These are phyloP conservation scores for Halocaridina rubra DNA, from an alignment of 2,888 invertebrate genomes.

Conservation along the genomic window DNA sequence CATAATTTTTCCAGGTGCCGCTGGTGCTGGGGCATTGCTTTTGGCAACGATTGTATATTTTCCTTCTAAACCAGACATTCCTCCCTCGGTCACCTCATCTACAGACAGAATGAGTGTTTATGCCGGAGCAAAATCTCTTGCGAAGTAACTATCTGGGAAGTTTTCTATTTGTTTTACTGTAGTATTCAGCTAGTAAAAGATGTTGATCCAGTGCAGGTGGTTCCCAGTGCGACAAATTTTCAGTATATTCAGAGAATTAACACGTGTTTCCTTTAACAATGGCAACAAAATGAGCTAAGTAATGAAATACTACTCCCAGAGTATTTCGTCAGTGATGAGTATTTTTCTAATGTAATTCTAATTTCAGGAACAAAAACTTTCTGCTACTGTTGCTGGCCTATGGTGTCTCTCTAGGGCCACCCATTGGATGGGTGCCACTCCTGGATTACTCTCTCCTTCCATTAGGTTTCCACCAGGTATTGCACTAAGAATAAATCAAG, in stretches of 20 bases:
- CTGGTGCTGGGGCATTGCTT: slow-evolving; percentile 34
- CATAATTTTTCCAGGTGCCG: slow-evolving; percentile 42
- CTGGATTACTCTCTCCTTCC: slow-evolving; percentile 33
- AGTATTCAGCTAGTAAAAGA: too few relatives aligned
- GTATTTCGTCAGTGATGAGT: too few relatives aligned
- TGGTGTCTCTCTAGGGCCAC: slow-evolving; percentile 38
- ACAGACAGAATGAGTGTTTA: slow-evolving; percentile 29
- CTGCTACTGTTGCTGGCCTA: slow-evolving; percentile 12
- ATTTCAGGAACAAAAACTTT: slow-evolving; percentile 36
- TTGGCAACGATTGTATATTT: slow-evolving; percentile 46
- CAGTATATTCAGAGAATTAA: too few relatives aligned
- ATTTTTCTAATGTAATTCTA: too few relatives aligned
- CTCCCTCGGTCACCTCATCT: slow-evolving; percentile 50
- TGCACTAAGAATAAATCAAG: too few relatives aligned
- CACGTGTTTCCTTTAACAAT: too few relatives aligned
- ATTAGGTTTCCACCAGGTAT: slow-evolving; percentile 32
- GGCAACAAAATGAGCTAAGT: too few relatives aligned
- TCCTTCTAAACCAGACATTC: slow-evolving; percentile 46
- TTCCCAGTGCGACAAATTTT: too few relatives aligned
- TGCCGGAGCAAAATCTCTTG: slow-evolving; percentile 12
- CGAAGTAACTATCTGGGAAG: too few relatives aligned
- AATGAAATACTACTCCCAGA: too few relatives aligned
- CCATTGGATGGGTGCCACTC: slow-evolving; percentile 30
- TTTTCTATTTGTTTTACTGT: too few relatives aligned
- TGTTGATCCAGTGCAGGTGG: too few relatives aligned